Conservation (phyloP, 1,140 invertebrate species). For the Drosophila murphyi region DNA sequence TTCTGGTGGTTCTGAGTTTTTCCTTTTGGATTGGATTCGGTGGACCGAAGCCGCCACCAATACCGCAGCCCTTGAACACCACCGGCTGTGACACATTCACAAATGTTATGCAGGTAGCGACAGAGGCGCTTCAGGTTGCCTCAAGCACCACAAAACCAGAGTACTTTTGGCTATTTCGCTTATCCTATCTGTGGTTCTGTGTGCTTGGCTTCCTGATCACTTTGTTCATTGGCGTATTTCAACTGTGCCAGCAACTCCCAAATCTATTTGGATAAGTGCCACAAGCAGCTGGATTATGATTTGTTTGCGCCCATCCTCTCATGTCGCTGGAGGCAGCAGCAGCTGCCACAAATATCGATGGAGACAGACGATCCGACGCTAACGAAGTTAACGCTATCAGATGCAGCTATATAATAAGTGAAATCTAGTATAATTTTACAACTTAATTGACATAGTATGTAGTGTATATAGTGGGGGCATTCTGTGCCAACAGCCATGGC, state of each 20-base stretch:
- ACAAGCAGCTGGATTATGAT: slow-evolving; percentile 85
- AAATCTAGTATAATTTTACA: slow-evolving; percentile 39
- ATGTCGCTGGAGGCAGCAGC: slow-evolving; percentile 56
- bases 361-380: slow-evolving; percentile 49
- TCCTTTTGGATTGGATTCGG: slow-evolving; percentile 95
- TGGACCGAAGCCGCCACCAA: slow-evolving; percentile 88
- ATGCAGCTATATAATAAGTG: slow-evolving; percentile 22
- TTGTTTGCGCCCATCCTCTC: slow-evolving; percentile 88
- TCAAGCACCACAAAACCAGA: slow-evolving; percentile 33
- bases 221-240: slow-evolving; percentile 85
- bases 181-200: slow-evolving; percentile 96
- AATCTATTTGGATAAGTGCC: slow-evolving; percentile 65
- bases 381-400: slow-evolving; percentile 50
- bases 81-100: slow-evolving; percentile 85
- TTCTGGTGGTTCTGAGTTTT: slow-evolving; percentile 88
- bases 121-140: slow-evolving; percentile 21
- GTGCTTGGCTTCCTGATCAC: slow-evolving; percentile 89
- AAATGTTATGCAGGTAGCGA: slow-evolving; percentile 46
- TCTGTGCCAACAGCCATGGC: not conserved
- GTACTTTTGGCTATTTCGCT: slow-evolving; percentile 78
- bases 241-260: slow-evolving; percentile 71
- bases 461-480: slow-evolving; percentile 7
- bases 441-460: slow-evolving; percentile 10
- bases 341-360: slow-evolving; percentile 15
- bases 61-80: slow-evolving; percentile 86